Base-by-base conservation (phyloP, 2,113 vertebrate genomes). In the Myrmecophaga tridactyla region DNA sequence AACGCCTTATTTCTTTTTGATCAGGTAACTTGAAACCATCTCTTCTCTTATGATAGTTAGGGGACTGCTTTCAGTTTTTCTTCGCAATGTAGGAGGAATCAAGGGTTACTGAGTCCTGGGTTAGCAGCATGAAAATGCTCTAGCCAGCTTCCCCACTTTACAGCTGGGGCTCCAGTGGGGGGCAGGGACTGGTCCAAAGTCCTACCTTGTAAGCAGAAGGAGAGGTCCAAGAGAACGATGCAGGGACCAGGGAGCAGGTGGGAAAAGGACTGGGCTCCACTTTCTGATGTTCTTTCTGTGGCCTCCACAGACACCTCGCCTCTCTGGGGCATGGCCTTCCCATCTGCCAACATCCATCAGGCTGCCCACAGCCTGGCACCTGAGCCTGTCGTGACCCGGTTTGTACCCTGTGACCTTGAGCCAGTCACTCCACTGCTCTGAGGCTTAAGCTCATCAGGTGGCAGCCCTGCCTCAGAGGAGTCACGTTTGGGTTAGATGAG, bases 151-250 rank as follows among this genome's bases (percentile, higher is more conserved):
- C 46, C 13, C 0, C 11, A 48, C 60, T 46, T 62, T n/a, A 84
- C 34, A 63, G 65, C 43, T 41, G 46, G 48, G 76, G 27, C n/a
- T 63, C 1, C 48, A 51, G n/a, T 1, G 43, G 72, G 15, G 29
- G 70, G n/a, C 43, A 41, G 6, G 39, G 29, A 23, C 4, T 27
- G 2, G 3, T 3, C 39, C 53, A 43, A 27, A 41, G 23, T 9
- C 43, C 31, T 29, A 4, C 48, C 14, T 13, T 36, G 0, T 56
- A 9, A 7, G 41, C 0, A 10, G 11, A 5, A 70, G 43, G 80
- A 31, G 20, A 60, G 51, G 36, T 0, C 18, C 9, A 27, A 48
- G 27, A 75, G 18, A 41, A 4, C 31, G 9, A 4, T 1, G 0
- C 1, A 34, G 43, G 34, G 10, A 41, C n/a, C 3, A 3, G 53